These are phyloP conservation scores for Hippoglossus hippoglossus DNA, from an alignment of 2,797 vertebrate species.

Conservation along the genomic window DNA sequence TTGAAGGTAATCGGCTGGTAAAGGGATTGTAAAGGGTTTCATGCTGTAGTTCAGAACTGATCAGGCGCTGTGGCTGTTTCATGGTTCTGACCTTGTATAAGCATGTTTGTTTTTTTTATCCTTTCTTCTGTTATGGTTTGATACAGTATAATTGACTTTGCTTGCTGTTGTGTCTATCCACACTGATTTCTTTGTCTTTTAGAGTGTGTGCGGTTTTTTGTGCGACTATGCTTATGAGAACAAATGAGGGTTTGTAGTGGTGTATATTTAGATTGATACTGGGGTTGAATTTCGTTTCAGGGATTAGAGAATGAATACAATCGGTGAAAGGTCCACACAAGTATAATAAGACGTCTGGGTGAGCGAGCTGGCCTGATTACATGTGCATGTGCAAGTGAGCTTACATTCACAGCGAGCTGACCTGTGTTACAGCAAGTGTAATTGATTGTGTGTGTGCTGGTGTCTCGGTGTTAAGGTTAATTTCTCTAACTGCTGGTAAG, in stretches of 20 bases:
- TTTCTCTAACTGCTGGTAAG: slow-evolving; percentile 87
- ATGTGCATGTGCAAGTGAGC: slow-evolving; percentile 51
- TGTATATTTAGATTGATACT: slow-evolving; percentile 19
- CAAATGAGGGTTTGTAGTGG: slow-evolving; percentile 17
- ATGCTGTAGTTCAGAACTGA: slow-evolving; percentile 63
- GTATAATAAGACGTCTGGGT: slow-evolving; percentile 3
- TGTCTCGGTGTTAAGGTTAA: slow-evolving; percentile 83
- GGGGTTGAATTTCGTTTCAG: slow-evolving; percentile 21
- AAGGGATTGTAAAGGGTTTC: slow-evolving; percentile 76
- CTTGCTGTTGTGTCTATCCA: slow-evolving; percentile 26
- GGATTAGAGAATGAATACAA: slow-evolving; percentile 28
- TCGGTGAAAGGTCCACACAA: slow-evolving; percentile 23
- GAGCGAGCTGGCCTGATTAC: slow-evolving; percentile 37
- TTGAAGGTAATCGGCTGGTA: slow-evolving; percentile 77
- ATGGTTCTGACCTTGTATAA: slow-evolving; percentile 85
- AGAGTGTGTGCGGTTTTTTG: not conserved
- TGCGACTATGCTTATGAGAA: slow-evolving; percentile 9
- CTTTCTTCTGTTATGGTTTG: slow-evolving; percentile 58
- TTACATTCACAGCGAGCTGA: slow-evolving; percentile 54
- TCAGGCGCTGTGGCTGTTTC: slow-evolving; percentile 83
- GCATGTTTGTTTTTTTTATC: slow-evolving; percentile 32
- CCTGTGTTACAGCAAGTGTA: slow-evolving; percentile 69
- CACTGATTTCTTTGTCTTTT: slow-evolving; percentile 50
- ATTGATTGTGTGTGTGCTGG: slow-evolving; percentile 79
- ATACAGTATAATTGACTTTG: slow-evolving; percentile 71